phyloP scores from a whole-genome alignment of 2,888 invertebrate species.

The Subacronicta megacephala region DNA sequence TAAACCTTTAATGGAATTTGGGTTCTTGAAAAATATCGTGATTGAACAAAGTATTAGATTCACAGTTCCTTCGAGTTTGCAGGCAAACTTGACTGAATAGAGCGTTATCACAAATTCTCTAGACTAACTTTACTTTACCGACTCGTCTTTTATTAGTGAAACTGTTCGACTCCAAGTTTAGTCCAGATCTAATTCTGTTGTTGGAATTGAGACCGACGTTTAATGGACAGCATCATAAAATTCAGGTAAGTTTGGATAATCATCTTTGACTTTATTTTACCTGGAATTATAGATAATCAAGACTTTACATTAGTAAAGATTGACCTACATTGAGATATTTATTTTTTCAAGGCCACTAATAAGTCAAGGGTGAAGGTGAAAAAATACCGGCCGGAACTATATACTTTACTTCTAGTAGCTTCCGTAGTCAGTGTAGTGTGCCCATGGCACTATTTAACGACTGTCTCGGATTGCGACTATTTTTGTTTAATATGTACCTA shows the following conservation, averaged over 20 bases:
- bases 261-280: background rate
- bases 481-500: no score
- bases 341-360: no score
- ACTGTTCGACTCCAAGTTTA: conserved; percentile 58
- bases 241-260: background rate
- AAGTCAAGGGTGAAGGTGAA: no score
- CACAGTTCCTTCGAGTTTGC: conserved; percentile 62
- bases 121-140: conserved; percentile 67
- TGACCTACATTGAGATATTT: no score
- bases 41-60: conserved; percentile 53
- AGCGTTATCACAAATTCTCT: conserved; percentile 68
- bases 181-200: conserved; percentile 57
- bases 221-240: conserved; percentile 14
- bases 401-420: no score
- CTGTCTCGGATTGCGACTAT: no score
- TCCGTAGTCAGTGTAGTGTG: no score
- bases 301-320: no score
- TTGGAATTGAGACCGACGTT: conserved; percentile 38
- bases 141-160: conserved; percentile 71
- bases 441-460: no score
- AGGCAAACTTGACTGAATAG: conserved; percentile 65
- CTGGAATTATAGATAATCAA: no score
- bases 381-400: no score
- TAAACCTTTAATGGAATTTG: conserved; percentile 36
- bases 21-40: conserved; percentile 34